phyloP scores from a whole-genome alignment of 2,888 invertebrate genomes.

The Epirrhoe alternata region DNA sequence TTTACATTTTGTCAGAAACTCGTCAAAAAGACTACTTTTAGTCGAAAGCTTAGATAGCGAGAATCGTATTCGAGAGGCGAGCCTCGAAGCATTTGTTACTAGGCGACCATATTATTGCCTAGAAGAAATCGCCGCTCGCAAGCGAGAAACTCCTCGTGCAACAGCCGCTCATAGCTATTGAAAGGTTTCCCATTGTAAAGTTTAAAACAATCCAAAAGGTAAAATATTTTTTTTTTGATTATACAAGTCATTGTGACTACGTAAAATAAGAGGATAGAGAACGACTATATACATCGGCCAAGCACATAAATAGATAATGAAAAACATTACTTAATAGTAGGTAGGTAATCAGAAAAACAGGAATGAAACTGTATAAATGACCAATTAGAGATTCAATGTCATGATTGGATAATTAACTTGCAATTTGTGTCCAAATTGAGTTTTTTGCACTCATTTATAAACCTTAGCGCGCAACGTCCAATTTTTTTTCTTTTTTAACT shows the following conservation, averaged over 20 bases:
- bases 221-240: constrained; percentile 22
- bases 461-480: no score
- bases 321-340: constrained; percentile 19
- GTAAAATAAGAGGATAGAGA: not conserved
- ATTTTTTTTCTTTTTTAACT: no score
- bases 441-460: constrained; percentile 15
- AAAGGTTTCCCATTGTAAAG: constrained; percentile 13
- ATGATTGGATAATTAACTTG: constrained; percentile 31
- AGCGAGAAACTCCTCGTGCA: no score
- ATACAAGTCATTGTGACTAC: not conserved
- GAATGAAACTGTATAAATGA: constrained; percentile 11
- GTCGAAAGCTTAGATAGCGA: no score
- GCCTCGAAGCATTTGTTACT: no score
- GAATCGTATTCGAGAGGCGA: no score
- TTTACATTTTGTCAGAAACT: no score
- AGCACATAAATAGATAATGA: constrained; percentile 2
- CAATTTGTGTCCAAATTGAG: constrained; percentile 7
- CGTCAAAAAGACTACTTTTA: no score
- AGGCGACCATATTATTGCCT: no score
- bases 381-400: constrained; percentile 45
- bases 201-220: constrained; percentile 8
- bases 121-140: no score
- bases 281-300: not conserved
- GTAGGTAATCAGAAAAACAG: constrained; percentile 5
- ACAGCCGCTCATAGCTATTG: no score